phyloP scores from a whole-genome alignment of 1,140 invertebrate genomes.

The Pseudomyrmex pallidus region DNA sequence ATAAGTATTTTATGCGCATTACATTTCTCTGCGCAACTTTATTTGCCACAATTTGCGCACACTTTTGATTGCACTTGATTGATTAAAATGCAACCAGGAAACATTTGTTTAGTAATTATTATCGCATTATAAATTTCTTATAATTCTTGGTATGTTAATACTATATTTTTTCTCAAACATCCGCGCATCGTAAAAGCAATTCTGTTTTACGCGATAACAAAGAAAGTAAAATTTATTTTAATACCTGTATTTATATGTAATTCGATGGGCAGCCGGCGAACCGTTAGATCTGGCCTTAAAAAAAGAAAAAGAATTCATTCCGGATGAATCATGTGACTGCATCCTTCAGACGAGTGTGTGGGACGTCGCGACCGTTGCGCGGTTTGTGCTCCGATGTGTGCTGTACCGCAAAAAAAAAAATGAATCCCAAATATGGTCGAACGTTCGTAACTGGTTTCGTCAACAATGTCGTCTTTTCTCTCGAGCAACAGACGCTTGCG shows the following conservation, averaged over 20 bases:
- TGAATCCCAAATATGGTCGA: conserved; percentile 73
- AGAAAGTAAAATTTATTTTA: neutral
- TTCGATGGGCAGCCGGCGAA: conserved; percentile 3
- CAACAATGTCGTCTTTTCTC: conserved; percentile 17
- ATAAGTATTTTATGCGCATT: no score
- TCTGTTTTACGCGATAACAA: neutral
- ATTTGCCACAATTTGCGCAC: no score
- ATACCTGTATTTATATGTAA: neutral
- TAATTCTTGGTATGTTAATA: neutral
- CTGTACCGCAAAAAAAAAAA: conserved; percentile 63
- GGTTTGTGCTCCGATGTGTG: conserved; percentile 13
- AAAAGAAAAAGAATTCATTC: conserved; percentile 59
- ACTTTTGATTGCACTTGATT: neutral
- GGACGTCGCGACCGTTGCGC: conserved; percentile 68
- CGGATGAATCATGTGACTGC: conserved; percentile 75
- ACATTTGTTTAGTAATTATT: no score
- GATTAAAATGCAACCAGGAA: neutral
- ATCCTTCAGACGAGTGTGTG: conserved; percentile 65
- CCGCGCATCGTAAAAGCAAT: neutral
- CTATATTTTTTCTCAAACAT: neutral
- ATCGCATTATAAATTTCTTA: no score
- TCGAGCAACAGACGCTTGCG: neutral
- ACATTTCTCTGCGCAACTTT: no score
- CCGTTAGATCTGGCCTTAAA: conserved; percentile 46
- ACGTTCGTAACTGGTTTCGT: conserved; percentile 71